A percentile compares a stretch with the other conserved stretches of the same genome.
Evolutionary conservation across 2,888 invertebrate genomes (phyloP).

Genomic region (Stenodera caucasica): DNA sequence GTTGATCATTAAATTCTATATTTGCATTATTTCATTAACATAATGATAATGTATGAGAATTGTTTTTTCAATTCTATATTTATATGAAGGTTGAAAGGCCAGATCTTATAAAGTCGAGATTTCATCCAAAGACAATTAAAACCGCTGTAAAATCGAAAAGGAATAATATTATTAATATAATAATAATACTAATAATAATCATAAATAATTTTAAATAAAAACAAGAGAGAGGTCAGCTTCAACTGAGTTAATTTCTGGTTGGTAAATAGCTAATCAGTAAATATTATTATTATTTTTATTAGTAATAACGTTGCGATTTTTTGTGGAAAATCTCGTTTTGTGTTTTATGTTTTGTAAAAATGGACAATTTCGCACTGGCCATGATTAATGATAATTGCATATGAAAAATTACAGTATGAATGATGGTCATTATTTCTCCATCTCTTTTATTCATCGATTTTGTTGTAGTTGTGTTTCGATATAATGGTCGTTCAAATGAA

Average conservation of each 20-base stretch:
- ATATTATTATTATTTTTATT: too few species aligned
- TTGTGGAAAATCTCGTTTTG: neutral
- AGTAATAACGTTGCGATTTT: neutral
- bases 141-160: too few species aligned
- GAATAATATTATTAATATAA: too few species aligned
- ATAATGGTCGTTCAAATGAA: slow-evolving; percentile 15
- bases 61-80: neutral
- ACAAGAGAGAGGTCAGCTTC: too few species aligned
- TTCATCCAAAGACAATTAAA: neutral
- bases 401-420: slow-evolving; percentile 9
- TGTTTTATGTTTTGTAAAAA: neutral
- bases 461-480: neutral
- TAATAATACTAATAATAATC: too few species aligned
- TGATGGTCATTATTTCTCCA: neutral
- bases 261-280: too few species aligned
- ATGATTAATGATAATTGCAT: slow-evolving; percentile 12
- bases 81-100: neutral
- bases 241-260: too few species aligned
- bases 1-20: too few species aligned
- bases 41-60: neutral
- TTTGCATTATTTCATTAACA: too few species aligned
- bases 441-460: neutral
- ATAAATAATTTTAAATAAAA: too few species aligned
- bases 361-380: neutral
- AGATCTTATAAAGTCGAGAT: neutral